Evolutionary conservation across 2,888 invertebrate genomes (phyloP), one percentile per base, ranked within the genome.

Genomic region (Drosophila mimetica): DNA sequence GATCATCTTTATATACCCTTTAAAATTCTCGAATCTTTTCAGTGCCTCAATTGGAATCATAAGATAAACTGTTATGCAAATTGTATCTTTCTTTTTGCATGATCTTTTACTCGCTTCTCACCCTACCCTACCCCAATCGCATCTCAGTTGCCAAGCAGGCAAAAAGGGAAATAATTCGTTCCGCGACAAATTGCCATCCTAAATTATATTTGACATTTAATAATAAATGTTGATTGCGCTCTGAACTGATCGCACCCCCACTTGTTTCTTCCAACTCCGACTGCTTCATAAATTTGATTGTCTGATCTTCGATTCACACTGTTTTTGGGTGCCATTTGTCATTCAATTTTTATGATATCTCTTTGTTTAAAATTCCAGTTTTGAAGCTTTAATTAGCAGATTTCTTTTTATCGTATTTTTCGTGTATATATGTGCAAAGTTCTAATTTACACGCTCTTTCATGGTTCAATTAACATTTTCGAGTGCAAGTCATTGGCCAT

Each of bases 121-220:
- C 39, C 44, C 52, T 36, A 30, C 44, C 57, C 72, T 63, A 50
- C 42, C 77, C 63, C 51, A 66, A 65, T 16, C 37, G 41, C 50
- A 34, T 53, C 46, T 13, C 30, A 34, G 57, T 65, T 67, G 39
- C 41, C 46, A 34, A 28, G 47, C 46, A 30, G 47, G 8, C 41
- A 16, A 46, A 44, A 60, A 16, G 44, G 22, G 44, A 37, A 70
- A 42, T 77, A 71, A 55, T 47, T 71, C 55, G 67, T 59, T 50
- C 32, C 39, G 51, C 71, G 50, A 36, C 81, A 83, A 75, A 77
- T 80, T 77, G 69, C 65, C 71, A 59, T 57, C 37, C 51, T 80
- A 70, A 84, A 77, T 80, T 72, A 54, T 72, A 71, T 84, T 72
- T 79, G 78, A 80, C 81, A 79, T 66, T 71, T 64, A 67, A 72